These are phyloP conservation scores for Cryptotis parvus DNA, from an alignment of 2,113 vertebrate genomes.

Conservation along the genomic window DNA sequence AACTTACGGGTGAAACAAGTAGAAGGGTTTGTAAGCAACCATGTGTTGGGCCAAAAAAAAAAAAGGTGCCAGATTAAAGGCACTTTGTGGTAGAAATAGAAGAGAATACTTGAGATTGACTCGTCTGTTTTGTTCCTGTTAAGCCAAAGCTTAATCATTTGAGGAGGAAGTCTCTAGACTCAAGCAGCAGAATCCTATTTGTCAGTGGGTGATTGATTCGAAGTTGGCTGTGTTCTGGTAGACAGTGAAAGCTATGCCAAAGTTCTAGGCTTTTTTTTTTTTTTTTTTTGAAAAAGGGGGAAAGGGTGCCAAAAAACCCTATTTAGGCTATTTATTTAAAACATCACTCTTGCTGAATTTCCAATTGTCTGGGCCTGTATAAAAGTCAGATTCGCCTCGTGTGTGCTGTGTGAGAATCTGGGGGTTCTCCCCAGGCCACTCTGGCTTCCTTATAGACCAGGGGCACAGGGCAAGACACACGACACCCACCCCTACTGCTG, in stretches of 20 bases:
- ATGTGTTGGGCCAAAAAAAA: constrained; percentile 52
- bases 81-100: constrained; percentile 54
- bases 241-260: constrained; percentile 86
- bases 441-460: not conserved
- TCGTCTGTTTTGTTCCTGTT: constrained; percentile 73
- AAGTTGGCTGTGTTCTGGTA: constrained; percentile 80
- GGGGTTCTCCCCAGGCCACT: constrained; percentile 68
- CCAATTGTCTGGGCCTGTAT: constrained; percentile 87
- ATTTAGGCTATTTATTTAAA: constrained; percentile 86
- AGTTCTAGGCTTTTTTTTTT: constrained; percentile 74
- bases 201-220: constrained; percentile 33
- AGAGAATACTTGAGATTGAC: constrained; percentile 65
- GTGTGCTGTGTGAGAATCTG: constrained; percentile 75
- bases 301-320: constrained; percentile 87
- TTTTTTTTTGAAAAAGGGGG: constrained; percentile 76
- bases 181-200: constrained; percentile 76
- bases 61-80: constrained; percentile 43
- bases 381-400: constrained; percentile 77
- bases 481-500: not conserved
- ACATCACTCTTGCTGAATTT: constrained; percentile 63
- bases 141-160: constrained; percentile 81
- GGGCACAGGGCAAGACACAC: constrained; percentile 75
- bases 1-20: constrained; percentile 71
- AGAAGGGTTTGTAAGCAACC: constrained; percentile 59
- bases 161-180: constrained; percentile 72